Percentiles rank a stretch among this genome's conserved stretches.
Conservation (phyloP, 2,888 invertebrate species). For the Agrochola litura region DNA sequence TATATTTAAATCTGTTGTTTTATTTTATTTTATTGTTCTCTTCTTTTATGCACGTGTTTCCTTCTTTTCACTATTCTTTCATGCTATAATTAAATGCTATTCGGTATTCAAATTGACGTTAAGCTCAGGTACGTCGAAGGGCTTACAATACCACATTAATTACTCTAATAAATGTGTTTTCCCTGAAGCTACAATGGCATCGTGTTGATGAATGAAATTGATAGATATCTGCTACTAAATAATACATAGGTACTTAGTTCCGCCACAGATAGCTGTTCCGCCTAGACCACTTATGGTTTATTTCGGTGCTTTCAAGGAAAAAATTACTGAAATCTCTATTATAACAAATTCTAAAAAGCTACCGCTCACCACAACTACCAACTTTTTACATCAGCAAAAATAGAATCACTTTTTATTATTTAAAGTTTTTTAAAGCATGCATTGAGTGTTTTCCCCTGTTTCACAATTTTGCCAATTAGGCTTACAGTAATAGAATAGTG, state of each 20-base stretch:
- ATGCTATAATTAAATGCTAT: not conserved
- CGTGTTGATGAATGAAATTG: not conserved
- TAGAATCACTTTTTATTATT: not conserved
- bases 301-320: not conserved
- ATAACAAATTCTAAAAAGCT: not conserved
- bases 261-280: not conserved
- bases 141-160: conserved; percentile 13
- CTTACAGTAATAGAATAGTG: not conserved
- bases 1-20: too few species aligned
- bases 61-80: too few species aligned
- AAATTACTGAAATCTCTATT: too few species aligned
- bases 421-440: too few species aligned
- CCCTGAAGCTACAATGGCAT: too few species aligned
- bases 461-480: conserved; percentile 20
- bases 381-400: not conserved
- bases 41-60: too few species aligned
- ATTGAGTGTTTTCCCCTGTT: conserved; percentile 26
- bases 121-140: not conserved
- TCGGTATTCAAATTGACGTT: not conserved
- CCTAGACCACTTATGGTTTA: not conserved
- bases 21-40: too few species aligned
- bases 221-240: not conserved
- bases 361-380: not conserved
- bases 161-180: conserved; percentile 3
- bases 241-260: not conserved